A percentile compares a stretch with the other conserved stretches of the same genome.
Evolutionary conservation across 2,113 vertebrate species (phyloP).

Genomic region (Psilopsiagon aymara): DNA sequence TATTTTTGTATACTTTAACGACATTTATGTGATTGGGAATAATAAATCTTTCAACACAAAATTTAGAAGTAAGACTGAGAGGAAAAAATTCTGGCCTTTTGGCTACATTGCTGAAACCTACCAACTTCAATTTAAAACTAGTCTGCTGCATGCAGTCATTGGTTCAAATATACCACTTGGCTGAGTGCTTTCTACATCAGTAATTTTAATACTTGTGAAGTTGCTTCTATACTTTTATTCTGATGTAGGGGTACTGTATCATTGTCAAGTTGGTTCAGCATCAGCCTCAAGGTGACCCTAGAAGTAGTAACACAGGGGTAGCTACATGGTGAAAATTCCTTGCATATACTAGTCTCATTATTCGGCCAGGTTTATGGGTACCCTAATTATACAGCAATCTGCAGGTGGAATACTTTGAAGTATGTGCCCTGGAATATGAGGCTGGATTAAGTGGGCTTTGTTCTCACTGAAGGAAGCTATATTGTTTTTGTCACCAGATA

Average conservation of each 20-base stretch:
- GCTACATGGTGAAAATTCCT: not conserved
- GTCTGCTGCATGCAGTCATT: not conserved
- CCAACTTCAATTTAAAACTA: not conserved
- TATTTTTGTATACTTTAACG: not conserved
- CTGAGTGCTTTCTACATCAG: not conserved
- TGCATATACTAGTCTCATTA: not conserved
- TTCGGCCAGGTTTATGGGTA: not conserved
- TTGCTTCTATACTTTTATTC: not conserved
- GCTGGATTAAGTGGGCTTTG: not conserved
- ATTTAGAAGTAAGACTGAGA: not conserved
- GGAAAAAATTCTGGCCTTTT: not conserved
- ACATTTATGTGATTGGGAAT: not conserved
- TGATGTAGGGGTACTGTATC: not conserved
- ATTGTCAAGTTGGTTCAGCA: not conserved
- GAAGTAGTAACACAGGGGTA: not conserved
- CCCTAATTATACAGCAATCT: not conserved
- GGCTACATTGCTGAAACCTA: not conserved
- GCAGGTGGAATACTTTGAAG: not conserved
- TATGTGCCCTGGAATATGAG: not conserved
- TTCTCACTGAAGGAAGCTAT: not conserved
- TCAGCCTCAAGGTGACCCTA: not conserved
- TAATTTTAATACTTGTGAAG: not conserved
- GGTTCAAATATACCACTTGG: not conserved
- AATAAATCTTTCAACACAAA: not conserved
- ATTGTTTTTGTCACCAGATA: not conserved